Base-by-base conservation (phyloP, 2,113 vertebrate genomes). In the Chaetops frenatus region DNA sequence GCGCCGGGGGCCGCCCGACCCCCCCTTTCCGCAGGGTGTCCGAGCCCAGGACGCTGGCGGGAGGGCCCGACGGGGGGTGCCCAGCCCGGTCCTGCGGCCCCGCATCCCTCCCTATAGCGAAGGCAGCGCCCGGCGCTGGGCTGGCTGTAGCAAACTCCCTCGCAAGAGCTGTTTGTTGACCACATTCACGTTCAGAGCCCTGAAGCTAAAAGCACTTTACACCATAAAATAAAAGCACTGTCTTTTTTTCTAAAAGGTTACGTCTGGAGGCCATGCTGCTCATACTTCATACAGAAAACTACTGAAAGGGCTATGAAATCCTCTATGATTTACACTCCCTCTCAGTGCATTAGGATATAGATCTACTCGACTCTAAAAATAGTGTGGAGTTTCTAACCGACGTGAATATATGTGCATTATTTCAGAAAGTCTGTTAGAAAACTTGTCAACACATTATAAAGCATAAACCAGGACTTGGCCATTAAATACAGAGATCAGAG, bases 151-250 rank as follows among this genome's bases (percentile, higher is more conserved):
- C 94, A 64, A 96, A 94, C 44, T 97, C 94, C 94, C 71, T 94
- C 61, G 96, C 95, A 88, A 72, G 93, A 98, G 97, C 98, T 98
- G 97, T 98, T 98, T 98, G 98, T 97, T 98, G 98, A 98, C 98
- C 97, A 98, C 98, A 69, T 98, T 97, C 98, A 98, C 98, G 98
- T 98, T 97, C 98, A 78, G 96, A 98, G 97, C 98, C 98, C 98
- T 95, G 97, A 90, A 98, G 98, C 98, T 98, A 98, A 98, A 98
- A 98, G 98, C 98, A 98, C 98, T 98, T 98, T 98, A 98, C 98
- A 98, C 98, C 97, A 98, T 98, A 98, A 98, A 98, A 98, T 98
- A 98, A 98, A 98, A 98, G 98, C 98, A 97, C 97, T 97, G 97
- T 97, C 97, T 98, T 98, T 98, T 98, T 98, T 98, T 97, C 98